phyloP scores from a whole-genome alignment of 2,113 vertebrate species.

The Seriola dumerili region DNA sequence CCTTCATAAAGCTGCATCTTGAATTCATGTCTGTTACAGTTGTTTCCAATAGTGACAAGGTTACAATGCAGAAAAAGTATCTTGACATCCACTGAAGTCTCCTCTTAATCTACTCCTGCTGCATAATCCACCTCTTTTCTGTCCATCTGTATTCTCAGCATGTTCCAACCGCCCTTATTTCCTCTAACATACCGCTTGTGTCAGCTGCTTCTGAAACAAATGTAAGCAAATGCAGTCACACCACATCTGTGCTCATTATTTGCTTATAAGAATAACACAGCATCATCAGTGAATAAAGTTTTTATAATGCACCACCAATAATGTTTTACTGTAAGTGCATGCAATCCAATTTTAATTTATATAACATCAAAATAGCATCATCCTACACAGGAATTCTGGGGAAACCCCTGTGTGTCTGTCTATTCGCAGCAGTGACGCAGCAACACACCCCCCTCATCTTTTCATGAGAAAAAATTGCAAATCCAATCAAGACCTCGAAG shows the following conservation, averaged over 20 bases:
- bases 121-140: neutral
- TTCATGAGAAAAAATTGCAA: neutral
- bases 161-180: slow-evolving; percentile 9
- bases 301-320: neutral
- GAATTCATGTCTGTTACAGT: neutral
- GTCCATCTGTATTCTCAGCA: slow-evolving; percentile 2
- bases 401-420: neutral
- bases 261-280: neutral
- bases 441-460: slow-evolving; percentile 15
- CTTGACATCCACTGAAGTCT: neutral
- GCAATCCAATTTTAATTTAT: too few species aligned
- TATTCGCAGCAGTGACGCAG: slow-evolving; percentile 12
- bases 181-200: neutral
- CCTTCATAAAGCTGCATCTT: neutral
- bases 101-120: neutral
- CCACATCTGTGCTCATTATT: slow-evolving; percentile 6
- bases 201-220: neutral
- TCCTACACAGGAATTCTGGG: neutral
- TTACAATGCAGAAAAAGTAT: neutral
- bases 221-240: neutral
- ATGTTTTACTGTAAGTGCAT: neutral
- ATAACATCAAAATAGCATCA: neutral
- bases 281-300: neutral
- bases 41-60: neutral
- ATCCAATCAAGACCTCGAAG: neutral